Percentiles rank a stretch among this genome's conserved stretches.
phyloP scores from a whole-genome alignment of 2,113 vertebrate species.

The Carettochelys insculpta region DNA sequence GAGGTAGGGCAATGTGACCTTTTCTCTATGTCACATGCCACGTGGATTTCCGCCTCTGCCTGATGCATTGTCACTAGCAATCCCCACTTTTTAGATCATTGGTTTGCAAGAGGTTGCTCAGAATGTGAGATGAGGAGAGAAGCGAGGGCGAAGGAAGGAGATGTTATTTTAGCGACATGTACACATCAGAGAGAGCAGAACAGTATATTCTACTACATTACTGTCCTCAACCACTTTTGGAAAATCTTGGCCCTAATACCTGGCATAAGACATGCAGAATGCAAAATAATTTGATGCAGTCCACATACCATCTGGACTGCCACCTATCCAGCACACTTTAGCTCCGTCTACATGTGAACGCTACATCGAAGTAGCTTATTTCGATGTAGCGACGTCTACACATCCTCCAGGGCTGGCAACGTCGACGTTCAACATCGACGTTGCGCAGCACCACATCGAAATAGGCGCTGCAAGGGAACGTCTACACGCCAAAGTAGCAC shows the following conservation, averaged over 20 bases:
- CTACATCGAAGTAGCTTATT: no score
- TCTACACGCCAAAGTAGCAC: no score
- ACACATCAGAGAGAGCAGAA: not conserved
- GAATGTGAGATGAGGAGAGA: not conserved
- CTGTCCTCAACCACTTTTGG: not conserved
- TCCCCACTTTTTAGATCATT: slow-evolving; percentile 41
- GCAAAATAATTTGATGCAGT: not conserved
- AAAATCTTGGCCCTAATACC: not conserved
- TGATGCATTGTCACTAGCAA: slow-evolving; percentile 63
- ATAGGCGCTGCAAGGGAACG: no score
- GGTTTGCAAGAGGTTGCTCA: not conserved
- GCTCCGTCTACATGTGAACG: no score
- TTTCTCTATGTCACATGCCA: slow-evolving; percentile 79
- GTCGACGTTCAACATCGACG: no score
- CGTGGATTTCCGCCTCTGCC: slow-evolving; percentile 60
- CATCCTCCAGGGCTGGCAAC: no score
- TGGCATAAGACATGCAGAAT: not conserved
- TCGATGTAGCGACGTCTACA: no score
- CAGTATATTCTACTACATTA: not conserved
- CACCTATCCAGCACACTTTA: not conserved
- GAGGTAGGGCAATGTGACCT: slow-evolving; percentile 75
- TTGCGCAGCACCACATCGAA: no score
- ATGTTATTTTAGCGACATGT: not conserved
- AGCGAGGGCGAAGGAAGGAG: not conserved
- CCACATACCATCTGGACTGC: not conserved